Conservation (phyloP, 2,888 invertebrate species). For the Maniola hyperantus region DNA sequence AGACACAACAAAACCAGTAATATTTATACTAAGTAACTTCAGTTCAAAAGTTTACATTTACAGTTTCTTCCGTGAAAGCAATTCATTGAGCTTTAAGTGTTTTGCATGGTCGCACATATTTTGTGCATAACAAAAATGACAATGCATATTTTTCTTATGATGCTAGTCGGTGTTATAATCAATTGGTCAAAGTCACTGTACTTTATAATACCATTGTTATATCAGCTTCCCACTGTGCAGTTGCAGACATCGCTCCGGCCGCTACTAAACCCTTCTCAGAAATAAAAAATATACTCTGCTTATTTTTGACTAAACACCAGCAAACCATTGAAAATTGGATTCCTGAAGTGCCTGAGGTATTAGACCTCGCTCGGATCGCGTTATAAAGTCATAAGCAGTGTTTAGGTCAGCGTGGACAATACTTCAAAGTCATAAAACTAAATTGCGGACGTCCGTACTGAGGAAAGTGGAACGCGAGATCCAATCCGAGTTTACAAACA, state of each 20-base stretch:
- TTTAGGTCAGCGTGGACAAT: conserved; percentile 63
- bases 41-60: not conserved
- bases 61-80: not conserved
- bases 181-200: conserved; percentile 76
- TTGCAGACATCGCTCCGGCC: conserved; percentile 59
- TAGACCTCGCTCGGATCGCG: conserved; percentile 5
- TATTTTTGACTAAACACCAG: not conserved
- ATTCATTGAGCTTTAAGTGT: not conserved
- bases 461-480: conserved; percentile 78
- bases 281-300: conserved; percentile 34
- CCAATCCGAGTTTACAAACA: conserved; percentile 82
- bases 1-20: conserved; percentile 26
- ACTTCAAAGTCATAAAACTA: conserved; percentile 80
- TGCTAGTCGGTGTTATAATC: conserved; percentile 71
- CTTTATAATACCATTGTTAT: too few relatives aligned
- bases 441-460: conserved; percentile 76
- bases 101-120: conserved; percentile 15
- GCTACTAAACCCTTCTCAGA: conserved; percentile 49
- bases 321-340: not conserved
- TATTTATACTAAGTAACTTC: not conserved
- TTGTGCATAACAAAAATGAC: conserved; percentile 40
- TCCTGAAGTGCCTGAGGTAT: not conserved
- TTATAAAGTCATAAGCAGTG: conserved; percentile 53
- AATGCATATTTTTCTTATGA: conserved; percentile 33
- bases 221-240: conserved; percentile 68